Base-by-base conservation (phyloP, 1,140 invertebrate species). In the Cotesia typhae region DNA sequence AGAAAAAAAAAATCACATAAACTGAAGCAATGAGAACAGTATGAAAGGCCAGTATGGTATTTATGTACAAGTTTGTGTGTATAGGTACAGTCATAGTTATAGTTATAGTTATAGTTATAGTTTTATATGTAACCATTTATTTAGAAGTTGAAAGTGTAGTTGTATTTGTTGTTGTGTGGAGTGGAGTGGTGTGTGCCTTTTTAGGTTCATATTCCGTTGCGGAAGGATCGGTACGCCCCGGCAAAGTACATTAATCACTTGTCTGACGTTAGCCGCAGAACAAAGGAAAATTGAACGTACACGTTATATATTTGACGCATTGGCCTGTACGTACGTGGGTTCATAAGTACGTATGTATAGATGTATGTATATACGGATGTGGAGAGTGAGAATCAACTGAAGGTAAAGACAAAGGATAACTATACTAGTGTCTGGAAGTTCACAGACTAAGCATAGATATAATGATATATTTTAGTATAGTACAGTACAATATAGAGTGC, bases 211-310 rank as follows among this genome's bases (percentile, higher is more conserved):
- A 63, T 63, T 63, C 60, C 35, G 35, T 38, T 37, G 60, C 36
- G 14, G 12, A 63, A 37, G 37, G 60, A 17, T 37, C 36, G 60
- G 35, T 28, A 37, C 60, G 60, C 60, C 36, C 37, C 35, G 28
- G 35, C 36, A 63, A 63, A 63, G 60, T 63, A 38, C 60, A 63
- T 63, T 63, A 63, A 63, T 63, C 60, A 63, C 37, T 63, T 63
- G 35, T 12, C 36, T 28, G 60, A 28, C 60, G 60, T 36, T 63
- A 63, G 12, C 37, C 28, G 37, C 9, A 47, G 60, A 63, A 63
- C 60, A 63, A 63, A 63, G 60, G 14, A 63, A 63, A 63, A 63
- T 37, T 37, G 60, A 38, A 63, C 60, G 60, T 38, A 38, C 41
- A 47, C 7, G 60, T 38, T 37, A 37, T 63, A 63, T 60, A 35